A percentile compares a stretch with the other conserved stretches of the same genome.
phyloP scores from a whole-genome alignment of 2,113 vertebrate species.

The Bostrychus sinensis region DNA sequence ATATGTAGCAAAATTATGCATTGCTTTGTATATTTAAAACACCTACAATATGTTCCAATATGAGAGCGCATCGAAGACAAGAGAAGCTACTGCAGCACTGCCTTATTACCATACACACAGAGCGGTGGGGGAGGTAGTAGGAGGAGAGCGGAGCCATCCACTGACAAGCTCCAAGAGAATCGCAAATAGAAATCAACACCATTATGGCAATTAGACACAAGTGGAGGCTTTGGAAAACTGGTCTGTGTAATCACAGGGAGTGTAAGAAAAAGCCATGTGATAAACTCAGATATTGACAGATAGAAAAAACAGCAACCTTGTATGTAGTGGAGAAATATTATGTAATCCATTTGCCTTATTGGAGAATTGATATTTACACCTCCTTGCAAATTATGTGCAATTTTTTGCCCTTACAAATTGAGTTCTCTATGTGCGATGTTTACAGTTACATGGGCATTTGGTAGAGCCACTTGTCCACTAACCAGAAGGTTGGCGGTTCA shows the following conservation, averaged over 20 bases:
- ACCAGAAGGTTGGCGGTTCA: no score
- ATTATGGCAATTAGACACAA: constrained; percentile 45
- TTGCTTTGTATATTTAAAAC: neutral
- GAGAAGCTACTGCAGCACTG: constrained; percentile 67
- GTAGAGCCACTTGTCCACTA: no score
- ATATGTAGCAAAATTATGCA: neutral
- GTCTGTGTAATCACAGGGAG: constrained; percentile 5
- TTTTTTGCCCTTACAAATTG: no score
- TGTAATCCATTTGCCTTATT: no score
- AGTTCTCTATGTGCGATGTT: no score
- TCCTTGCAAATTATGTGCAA: no score
- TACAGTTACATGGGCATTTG: no score
- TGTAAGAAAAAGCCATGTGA: no score
- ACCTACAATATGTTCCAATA: neutral
- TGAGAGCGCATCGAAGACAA: constrained; percentile 53
- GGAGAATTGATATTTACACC: no score
- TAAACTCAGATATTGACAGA: no score
- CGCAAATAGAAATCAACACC: constrained; percentile 58
- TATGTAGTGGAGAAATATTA: no score
- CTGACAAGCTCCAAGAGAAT: constrained; percentile 56
- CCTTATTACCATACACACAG: constrained; percentile 62
- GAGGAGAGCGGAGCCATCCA: constrained; percentile 40
- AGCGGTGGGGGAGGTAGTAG: constrained; percentile 8
- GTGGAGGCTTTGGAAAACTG: constrained; percentile 14
- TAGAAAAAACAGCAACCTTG: no score